Evolutionary conservation across 2,888 invertebrate genomes (phyloP), one percentile per base, ranked within the genome.

Genomic region (Acanthosepion lycidas): DNA sequence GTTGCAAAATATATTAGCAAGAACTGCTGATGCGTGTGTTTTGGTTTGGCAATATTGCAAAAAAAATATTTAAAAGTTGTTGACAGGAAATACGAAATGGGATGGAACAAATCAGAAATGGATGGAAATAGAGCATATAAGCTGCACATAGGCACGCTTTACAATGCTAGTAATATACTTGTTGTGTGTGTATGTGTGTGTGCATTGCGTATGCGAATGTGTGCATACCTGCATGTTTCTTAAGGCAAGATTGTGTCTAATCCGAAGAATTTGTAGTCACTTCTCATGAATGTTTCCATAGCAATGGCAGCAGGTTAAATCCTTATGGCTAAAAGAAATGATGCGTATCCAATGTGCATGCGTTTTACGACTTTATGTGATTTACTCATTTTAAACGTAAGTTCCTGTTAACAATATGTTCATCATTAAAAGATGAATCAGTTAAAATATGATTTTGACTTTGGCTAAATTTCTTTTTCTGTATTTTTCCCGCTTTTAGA

Each of bases 81-180:
- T 78, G 78, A 78, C 78, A n/a, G 78, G n/a, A 78, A n/a, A 78
- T n/a, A n/a, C n/a, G n/a, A 78, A 78, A 78, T 78, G 78, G 78
- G 78, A 78, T 78, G 78, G 78, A 78, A 78, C n/a, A 78, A 78
- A 78, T 78, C 28, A 2, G 78, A n/a, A 28, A n/a, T n/a, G 12
- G n/a, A 78, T 78, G n/a, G n/a, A n/a, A 78, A 9, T 8, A n/a
- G n/a, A 28, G 8, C 6, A 78, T 28, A n/a, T 78, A 78, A n/a
- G n/a, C 28, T 78, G n/a, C 78, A n/a, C 78, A n/a, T 9, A 78
- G 9, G n/a, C 78, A 28, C n/a, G 78, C 12, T n/a, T 9, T 0
- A n/a, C 78, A 78, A 78, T 78, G 28, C 8, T n/a, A 12, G n/a
- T n/a, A 78, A n/a, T 78, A n/a, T 28, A n/a, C 18, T 78, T 9